A percentile compares a stretch with the other conserved stretches of the same genome.
phyloP scores from a whole-genome alignment of 2,797 vertebrate species.

The Lepus townsendii region DNA sequence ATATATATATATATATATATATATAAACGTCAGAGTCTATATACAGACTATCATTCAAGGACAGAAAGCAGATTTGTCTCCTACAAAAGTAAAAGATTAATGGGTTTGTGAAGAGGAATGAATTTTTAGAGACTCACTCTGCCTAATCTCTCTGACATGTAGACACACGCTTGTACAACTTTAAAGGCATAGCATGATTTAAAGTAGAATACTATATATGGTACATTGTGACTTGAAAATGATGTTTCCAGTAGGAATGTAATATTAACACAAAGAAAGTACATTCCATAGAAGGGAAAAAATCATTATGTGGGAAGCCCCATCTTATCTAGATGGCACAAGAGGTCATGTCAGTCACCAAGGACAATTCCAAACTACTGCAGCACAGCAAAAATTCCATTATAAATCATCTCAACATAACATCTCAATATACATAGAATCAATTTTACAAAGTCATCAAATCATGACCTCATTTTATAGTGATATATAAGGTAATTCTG shows the following conservation, averaged over 20 bases:
- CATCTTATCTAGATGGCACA: conserved; percentile 73
- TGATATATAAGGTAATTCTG: conserved; percentile 47
- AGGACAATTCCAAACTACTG: conserved; percentile 73
- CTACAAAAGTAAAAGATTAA: conserved; percentile 84
- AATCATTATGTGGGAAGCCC: conserved; percentile 71
- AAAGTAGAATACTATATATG: conserved; percentile 61
- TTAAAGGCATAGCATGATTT: conserved; percentile 57
- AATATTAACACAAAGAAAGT: conserved; percentile 73
- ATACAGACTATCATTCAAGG: conserved; percentile 29
- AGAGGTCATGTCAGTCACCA: conserved; percentile 77
- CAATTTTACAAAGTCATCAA: conserved; percentile 78
- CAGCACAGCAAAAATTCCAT: conserved; percentile 75
- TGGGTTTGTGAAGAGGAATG: conserved; percentile 74
- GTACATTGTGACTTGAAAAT: conserved; percentile 70
- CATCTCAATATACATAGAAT: conserved; percentile 76
- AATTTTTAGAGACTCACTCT: conserved; percentile 76
- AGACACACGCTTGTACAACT: conserved; percentile 6
- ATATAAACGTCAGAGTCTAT: not conserved
- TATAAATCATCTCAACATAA: conserved; percentile 74
- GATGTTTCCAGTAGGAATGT: conserved; percentile 64
- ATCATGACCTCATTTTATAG: conserved; percentile 76
- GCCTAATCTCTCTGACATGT: conserved; percentile 81
- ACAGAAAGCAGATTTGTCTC: conserved; percentile 79
- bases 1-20: conserved; percentile 47
- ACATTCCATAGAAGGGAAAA: conserved; percentile 62